phyloP scores from a whole-genome alignment of 2,888 invertebrate species.

The Hirtodrosophila histrioides region DNA sequence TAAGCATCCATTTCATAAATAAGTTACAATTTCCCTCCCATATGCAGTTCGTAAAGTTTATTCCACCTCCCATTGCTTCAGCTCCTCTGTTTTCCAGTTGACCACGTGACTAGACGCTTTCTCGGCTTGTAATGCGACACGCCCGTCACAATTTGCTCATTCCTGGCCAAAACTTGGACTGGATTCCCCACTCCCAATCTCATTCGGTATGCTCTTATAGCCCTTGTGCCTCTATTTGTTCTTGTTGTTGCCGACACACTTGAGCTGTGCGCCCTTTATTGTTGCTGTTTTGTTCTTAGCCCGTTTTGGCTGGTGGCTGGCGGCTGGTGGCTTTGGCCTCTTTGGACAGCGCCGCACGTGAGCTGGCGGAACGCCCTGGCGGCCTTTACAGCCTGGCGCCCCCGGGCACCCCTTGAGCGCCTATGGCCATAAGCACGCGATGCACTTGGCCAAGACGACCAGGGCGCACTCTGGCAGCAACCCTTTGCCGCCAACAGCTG shows the following conservation, averaged over 20 bases:
- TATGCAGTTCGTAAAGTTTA: slow-evolving; percentile 23
- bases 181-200: slow-evolving; percentile 28
- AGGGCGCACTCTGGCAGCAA: slow-evolving; percentile 5
- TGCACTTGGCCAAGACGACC: slow-evolving; percentile 73
- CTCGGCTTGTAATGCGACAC: slow-evolving; percentile 51
- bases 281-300: slow-evolving; percentile 41
- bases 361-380: slow-evolving; percentile 15
- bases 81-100: slow-evolving; percentile 7
- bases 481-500: slow-evolving; percentile 49
- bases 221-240: slow-evolving; percentile 10
- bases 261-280: slow-evolving; percentile 21
- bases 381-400: slow-evolving; percentile 13
- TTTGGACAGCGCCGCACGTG: slow-evolving; percentile 48
- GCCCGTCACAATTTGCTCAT: slow-evolving; percentile 34
- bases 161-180: slow-evolving; percentile 46
- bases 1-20: slow-evolving; percentile 36
- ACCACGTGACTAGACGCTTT: slow-evolving; percentile 60
- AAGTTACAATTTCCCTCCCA: slow-evolving; percentile 36
- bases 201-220: slow-evolving; percentile 23
- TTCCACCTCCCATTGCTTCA: neutral
- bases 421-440: slow-evolving; percentile 66
- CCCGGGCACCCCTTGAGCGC: slow-evolving; percentile 36
- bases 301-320: neutral
- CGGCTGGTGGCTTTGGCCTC: slow-evolving; percentile 54
- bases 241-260: slow-evolving; percentile 18